Evolutionary conservation across 2,113 vertebrate genomes (phyloP), one percentile per base, ranked within the genome.

Genomic region (Ptilonorhynchus violaceus): DNA sequence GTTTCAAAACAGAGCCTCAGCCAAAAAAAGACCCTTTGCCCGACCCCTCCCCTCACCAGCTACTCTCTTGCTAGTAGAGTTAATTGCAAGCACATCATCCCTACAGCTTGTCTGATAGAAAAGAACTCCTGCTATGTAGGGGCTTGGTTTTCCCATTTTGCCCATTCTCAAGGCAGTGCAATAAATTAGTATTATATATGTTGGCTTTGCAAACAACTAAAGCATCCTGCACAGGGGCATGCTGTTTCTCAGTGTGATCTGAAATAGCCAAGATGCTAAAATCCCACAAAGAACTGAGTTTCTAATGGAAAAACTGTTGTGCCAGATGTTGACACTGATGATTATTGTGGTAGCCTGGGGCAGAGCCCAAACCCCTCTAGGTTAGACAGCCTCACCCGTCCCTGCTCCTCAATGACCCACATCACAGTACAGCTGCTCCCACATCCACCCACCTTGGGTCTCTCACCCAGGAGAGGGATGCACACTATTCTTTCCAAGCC

Each of bases 101-200:
- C 72, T 60, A 80, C 85, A 64, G 52, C 21, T 70, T 72, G 33
- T 31, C n/a, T 89, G 56, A 91, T 4, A 66, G 52, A 84, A 90
- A 88, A 62, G 30, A 88, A 72, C 52, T 93, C 75, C 35, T 53
- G 35, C 59, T 59, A 70, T 0, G 1, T 5, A 58, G 59, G 19
- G 21, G 60, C 28, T 92, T 78, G 31, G 31, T 81, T 92, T 91
- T 86, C 86, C 80, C 60, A 56, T 75, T 91, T 78, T 85, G 52
- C 56, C 49, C 44, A 49, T 73, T 92, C 80, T 81, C 56, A 76
- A 70, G 58, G 31, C 80, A 58, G 28, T 9, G 33, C 31, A 89
- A 92, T 93, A 92, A 85, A 87, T 95, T 96, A 95, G 75, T 92
- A 94, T 90, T 90, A 96, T 68, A 78, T 87, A 93, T 33, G 76